Evolutionary conservation across 2,888 invertebrate genomes (phyloP).

Genomic region (Chrysolina oricalcia): DNA sequence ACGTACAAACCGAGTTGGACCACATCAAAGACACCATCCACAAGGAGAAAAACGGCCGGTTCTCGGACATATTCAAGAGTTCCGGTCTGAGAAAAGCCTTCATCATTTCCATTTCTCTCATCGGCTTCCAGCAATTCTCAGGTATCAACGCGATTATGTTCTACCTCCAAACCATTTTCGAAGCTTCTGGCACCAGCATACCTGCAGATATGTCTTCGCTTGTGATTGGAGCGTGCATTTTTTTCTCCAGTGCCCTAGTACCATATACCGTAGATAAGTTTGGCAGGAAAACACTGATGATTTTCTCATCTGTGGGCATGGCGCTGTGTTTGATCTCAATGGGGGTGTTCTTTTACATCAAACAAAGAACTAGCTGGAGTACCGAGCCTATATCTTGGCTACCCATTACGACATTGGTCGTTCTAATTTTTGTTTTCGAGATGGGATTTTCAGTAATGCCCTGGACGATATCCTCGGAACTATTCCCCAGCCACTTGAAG

Average conservation of each 20-base stretch:
- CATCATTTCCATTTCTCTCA: constrained; percentile 81
- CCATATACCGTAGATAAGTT: constrained; percentile 85
- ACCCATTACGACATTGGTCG: constrained; percentile 81
- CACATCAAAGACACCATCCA: constrained; percentile 68
- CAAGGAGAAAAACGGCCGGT: constrained; percentile 71
- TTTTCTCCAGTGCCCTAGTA: constrained; percentile 81
- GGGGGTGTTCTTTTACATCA: constrained; percentile 71
- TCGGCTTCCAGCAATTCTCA: constrained; percentile 86
- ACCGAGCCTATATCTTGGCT: constrained; percentile 76
- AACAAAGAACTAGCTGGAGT: constrained; percentile 73
- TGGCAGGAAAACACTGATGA: constrained; percentile 81
- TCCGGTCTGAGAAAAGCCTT: constrained; percentile 83
- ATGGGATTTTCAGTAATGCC: constrained; percentile 81
- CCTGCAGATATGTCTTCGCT: constrained; percentile 81
- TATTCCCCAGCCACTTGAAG: constrained; percentile 85
- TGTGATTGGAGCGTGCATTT: constrained; percentile 83
- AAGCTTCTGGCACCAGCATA: constrained; percentile 77
- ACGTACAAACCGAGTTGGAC: constrained; percentile 73
- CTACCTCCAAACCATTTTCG: constrained; percentile 78
- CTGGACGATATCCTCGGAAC: constrained; percentile 86
- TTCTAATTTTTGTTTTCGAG: constrained; percentile 79
- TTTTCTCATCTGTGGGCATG: constrained; percentile 80
- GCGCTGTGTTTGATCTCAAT: constrained; percentile 76
- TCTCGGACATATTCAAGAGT: constrained; percentile 77
- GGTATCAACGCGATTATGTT: constrained; percentile 69